Evolutionary conservation across 2,113 vertebrate genomes (phyloP).

Genomic region (Carlito syrichta): DNA sequence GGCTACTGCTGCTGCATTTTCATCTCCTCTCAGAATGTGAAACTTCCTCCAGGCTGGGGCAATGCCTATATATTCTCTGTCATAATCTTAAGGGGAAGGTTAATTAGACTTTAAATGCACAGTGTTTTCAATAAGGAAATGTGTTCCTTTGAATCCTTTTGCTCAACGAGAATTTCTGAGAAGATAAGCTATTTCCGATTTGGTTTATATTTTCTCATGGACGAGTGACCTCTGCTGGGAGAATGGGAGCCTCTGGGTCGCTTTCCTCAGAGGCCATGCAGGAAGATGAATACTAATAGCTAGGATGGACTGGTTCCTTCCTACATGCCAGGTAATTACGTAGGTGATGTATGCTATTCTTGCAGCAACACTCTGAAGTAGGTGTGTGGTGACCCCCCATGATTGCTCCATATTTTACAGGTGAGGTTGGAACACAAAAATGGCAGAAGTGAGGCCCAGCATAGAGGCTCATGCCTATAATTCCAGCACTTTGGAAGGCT

Average conservation of each 20-base stretch:
- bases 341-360: accelerated
- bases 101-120: not conserved
- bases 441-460: not conserved
- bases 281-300: not conserved
- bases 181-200: not conserved
- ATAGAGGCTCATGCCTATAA: no score
- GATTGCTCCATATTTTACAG: not conserved
- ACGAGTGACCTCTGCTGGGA: not conserved
- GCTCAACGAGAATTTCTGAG: not conserved
- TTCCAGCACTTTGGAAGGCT: no score
- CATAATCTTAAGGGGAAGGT: not conserved
- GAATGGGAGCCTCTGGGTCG: not conserved
- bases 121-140: not conserved
- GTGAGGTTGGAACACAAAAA: not conserved
- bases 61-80: not conserved
- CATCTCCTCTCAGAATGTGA: not conserved
- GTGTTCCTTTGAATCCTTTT: not conserved
- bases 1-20: no score
- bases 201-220: not conserved
- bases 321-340: not conserved
- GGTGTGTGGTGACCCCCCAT: no score
- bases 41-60: not conserved
- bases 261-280: not conserved
- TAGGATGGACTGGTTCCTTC: no score
- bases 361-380: not conserved